Evolutionary conservation across 2,888 invertebrate species (phyloP).

Genomic region (Pseudeuparius sepicola): DNA sequence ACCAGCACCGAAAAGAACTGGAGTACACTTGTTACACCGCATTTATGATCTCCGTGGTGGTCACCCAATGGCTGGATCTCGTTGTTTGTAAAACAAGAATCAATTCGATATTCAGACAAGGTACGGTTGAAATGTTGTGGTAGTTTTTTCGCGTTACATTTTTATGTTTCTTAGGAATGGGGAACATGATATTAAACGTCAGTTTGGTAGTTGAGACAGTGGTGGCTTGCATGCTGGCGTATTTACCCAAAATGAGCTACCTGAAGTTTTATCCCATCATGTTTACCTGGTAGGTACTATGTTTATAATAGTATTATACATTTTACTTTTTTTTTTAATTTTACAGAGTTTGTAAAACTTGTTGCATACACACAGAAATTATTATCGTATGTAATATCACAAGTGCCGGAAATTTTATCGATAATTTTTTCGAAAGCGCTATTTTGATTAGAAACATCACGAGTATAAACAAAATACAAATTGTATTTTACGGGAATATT

Average conservation of each 20-base stretch:
- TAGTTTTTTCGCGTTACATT: no score
- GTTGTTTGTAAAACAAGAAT: conserved; percentile 73
- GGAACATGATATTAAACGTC: conserved; percentile 52
- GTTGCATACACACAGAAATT: no score
- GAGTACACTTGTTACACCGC: conserved; percentile 75
- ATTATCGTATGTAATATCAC: no score
- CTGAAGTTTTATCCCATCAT: conserved; percentile 59
- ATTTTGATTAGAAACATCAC: no score
- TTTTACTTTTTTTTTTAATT: conserved; percentile 7
- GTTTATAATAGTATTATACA: neutral
- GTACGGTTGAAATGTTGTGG: conserved; percentile 32
- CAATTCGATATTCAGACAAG: conserved; percentile 63
- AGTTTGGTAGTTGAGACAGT: conserved; percentile 53
- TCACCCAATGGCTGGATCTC: conserved; percentile 70
- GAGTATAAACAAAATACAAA: no score
- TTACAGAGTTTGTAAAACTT: no score
- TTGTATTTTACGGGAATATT: no score
- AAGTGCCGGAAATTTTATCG: no score
- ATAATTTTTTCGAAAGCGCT: no score
- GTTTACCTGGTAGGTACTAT: conserved; percentile 47
- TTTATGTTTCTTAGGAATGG: conserved; percentile 44
- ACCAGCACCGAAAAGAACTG: conserved; percentile 56
- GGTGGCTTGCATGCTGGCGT: conserved; percentile 57
- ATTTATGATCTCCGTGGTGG: conserved; percentile 71
- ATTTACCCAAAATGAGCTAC: conserved; percentile 52